These are phyloP conservation scores for Lindbergichthys nudifrons DNA, from an alignment of 2,797 vertebrate genomes.

Conservation along the genomic window DNA sequence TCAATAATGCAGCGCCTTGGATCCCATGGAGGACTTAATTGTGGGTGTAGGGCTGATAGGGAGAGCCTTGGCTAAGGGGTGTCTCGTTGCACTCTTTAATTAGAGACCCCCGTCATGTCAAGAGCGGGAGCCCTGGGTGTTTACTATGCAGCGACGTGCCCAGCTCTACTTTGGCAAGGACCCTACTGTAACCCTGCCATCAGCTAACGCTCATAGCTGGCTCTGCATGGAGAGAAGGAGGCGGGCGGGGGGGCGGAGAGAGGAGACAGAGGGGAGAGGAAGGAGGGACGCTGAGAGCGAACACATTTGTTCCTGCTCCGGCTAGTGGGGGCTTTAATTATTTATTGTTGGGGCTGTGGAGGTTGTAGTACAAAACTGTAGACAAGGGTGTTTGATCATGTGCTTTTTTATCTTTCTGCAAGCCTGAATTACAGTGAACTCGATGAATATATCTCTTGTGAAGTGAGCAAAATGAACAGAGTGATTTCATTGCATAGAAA, in stretches of 20 bases:
- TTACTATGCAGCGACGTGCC: conserved; percentile 71
- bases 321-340: not conserved
- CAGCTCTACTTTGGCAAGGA: conserved; percentile 68
- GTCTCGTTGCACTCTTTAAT: conserved; percentile 83
- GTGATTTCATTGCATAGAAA: not conserved
- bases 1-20: conserved; percentile 84
- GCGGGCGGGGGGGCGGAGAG: conserved; percentile 6
- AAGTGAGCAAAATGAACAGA: not conserved
- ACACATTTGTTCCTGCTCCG: not conserved
- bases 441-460: not conserved
- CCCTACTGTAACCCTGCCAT: conserved; percentile 69
- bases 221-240: conserved; percentile 26
- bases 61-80: conserved; percentile 72
- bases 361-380: not conserved
- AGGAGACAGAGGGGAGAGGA: not conserved
- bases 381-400: not conserved
- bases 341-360: not conserved
- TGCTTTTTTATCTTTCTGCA: not conserved
- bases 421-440: not conserved
- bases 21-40: conserved; percentile 80
- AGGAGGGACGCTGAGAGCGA: not conserved
- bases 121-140: conserved; percentile 71
- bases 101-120: conserved; percentile 81
- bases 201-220: conserved; percentile 46
- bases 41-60: conserved; percentile 80